These are phyloP conservation scores for Bubo bubo DNA, from an alignment of 2,113 vertebrate genomes.

Conservation along the genomic window DNA sequence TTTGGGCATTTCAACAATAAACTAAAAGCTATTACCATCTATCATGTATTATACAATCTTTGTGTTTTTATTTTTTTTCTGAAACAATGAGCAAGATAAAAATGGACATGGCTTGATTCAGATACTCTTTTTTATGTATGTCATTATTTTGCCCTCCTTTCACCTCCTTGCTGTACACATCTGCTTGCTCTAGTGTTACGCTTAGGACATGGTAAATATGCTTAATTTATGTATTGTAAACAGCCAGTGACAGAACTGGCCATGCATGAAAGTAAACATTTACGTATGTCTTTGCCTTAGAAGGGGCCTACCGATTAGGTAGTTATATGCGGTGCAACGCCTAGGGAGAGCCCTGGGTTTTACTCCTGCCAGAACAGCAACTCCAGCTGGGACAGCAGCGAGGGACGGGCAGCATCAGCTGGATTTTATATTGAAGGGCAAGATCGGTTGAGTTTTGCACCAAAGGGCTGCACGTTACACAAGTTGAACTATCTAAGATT, in stretches of 20 bases:
- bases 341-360: background rate
- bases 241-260: background rate
- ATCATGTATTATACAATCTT: background rate
- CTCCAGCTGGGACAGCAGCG: rapidly evolving
- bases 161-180: background rate
- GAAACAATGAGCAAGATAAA: background rate
- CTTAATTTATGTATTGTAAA: background rate
- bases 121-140: background rate
- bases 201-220: background rate
- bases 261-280: background rate
- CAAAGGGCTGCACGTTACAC: rapidly evolving
- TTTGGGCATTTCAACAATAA: background rate
- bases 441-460: background rate
- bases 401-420: background rate
- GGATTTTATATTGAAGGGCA: rapidly evolving
- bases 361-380: background rate
- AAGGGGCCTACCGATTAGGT: background rate
- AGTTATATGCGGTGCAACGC: rapidly evolving
- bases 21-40: background rate
- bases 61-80: background rate
- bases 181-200: background rate
- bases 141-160: background rate
- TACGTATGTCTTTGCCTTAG: background rate
- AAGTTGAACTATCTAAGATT: background rate
- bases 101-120: background rate